phyloP scores from a whole-genome alignment of 1,140 invertebrate genomes.

The Bursaphelenchus mucronatus region DNA sequence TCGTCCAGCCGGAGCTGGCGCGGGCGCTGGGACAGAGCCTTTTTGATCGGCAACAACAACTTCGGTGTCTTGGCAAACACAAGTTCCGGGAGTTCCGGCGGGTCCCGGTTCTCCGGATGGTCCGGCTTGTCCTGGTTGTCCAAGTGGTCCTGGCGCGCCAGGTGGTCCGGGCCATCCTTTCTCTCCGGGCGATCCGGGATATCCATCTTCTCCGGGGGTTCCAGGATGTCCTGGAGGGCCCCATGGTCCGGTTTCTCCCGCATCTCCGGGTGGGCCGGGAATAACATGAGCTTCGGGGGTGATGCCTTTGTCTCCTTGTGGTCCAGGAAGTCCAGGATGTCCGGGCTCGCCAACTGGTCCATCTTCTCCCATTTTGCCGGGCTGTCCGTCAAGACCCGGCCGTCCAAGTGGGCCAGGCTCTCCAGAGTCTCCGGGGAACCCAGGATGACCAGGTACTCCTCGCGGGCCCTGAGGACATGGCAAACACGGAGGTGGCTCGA shows the following conservation, averaged over 20 bases:
- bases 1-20: conserved; percentile 18
- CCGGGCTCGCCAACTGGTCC: conserved; percentile 40
- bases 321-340: conserved; percentile 35
- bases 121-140: conserved; percentile 43
- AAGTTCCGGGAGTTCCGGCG: conserved; percentile 56
- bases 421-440: conserved; percentile 55
- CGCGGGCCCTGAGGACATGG: conserved; percentile 60
- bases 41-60: conserved; percentile 53
- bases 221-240: conserved; percentile 55
- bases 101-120: conserved; percentile 44
- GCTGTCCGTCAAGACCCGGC: conserved; percentile 22
- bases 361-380: conserved; percentile 41
- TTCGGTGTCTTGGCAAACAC: conserved; percentile 60
- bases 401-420: conserved; percentile 49
- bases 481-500: conserved; percentile 59
- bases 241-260: conserved; percentile 56
- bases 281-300: conserved; percentile 60
- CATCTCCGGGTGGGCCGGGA: conserved; percentile 58
- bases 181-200: conserved; percentile 10
- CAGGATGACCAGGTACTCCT: conserved; percentile 50
- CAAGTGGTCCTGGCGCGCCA: conserved; percentile 50
- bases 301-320: conserved; percentile 52
- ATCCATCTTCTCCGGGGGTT: conserved; percentile 40
- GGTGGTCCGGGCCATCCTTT: conserved; percentile 51
- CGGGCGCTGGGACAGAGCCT: conserved; percentile 47